These are phyloP conservation scores for Brachionus rotundiformis DNA, from an alignment of 1,140 invertebrate species.

Conservation along the genomic window DNA sequence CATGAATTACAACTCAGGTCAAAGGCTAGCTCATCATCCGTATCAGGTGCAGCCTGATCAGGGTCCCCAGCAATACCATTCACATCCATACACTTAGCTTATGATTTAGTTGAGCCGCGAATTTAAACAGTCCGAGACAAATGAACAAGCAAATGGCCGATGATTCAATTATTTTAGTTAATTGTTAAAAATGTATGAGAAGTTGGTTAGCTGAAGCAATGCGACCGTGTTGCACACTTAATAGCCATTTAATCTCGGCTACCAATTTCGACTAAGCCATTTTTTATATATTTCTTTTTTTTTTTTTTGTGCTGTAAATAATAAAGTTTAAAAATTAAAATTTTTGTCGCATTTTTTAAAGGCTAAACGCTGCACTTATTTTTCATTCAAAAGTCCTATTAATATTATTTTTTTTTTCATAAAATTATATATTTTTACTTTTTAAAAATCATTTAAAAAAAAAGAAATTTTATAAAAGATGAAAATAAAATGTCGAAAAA, in stretches of 20 bases:
- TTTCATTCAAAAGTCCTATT: too few relatives aligned
- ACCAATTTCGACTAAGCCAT: neutral
- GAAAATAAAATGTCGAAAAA: conserved; percentile 1
- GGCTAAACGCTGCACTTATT: neutral
- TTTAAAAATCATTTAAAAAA: neutral
- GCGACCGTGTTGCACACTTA: neutral
- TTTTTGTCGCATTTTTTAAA: conserved; percentile 8
- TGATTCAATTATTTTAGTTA: conserved; percentile 6
- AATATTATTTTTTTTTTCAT: neutral
- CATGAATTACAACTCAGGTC: neutral
- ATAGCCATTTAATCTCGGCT: neutral
- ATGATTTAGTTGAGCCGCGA: neutral
- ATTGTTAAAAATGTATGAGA: neutral
- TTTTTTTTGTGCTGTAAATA: conserved; percentile 5
- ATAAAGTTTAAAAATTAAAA: neutral
- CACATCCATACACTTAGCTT: neutral
- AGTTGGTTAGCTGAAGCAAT: neutral
- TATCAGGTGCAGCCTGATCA: conserved; percentile 1
- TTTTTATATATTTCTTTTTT: neutral
- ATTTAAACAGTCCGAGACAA: conserved; percentile 7
- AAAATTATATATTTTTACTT: neutral
- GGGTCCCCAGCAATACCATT: neutral
- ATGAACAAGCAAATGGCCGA: neutral
- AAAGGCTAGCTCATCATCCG: neutral
- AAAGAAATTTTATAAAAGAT: neutral